A percentile compares a stretch with the other conserved stretches of the same genome.
These are phyloP conservation scores for Cololabis saira DNA, from an alignment of 2,113 vertebrate species.

Conservation along the genomic window DNA sequence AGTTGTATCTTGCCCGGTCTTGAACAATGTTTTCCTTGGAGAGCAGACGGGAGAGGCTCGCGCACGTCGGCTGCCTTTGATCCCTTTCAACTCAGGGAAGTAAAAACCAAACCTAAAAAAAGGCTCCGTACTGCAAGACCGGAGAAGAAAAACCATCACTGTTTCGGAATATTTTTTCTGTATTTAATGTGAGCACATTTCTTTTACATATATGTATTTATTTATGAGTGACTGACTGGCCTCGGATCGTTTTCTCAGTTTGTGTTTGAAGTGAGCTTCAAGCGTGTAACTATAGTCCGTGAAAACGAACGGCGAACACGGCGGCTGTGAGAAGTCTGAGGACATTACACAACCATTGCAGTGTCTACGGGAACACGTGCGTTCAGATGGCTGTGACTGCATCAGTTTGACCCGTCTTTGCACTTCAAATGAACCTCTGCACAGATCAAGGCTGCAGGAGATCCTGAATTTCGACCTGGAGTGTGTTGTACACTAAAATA, in stretches of 20 bases:
- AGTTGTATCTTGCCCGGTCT: too few relatives aligned
- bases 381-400: too few relatives aligned
- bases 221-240: neutral
- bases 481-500: slow-evolving; percentile 18
- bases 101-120: neutral
- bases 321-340: neutral
- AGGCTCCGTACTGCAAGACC: slow-evolving; percentile 11
- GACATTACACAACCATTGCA: neutral
- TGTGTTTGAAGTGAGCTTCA: neutral
- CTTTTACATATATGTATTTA: neutral
- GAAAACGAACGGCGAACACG: neutral
- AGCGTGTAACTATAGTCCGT: neutral
- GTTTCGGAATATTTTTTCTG: neutral
- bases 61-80: too few relatives aligned
- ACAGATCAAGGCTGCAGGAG: neutral
- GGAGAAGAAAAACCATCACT: slow-evolving; percentile 12
- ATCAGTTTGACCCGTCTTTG: neutral
- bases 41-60: too few relatives aligned
- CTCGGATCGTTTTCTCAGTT: neutral
- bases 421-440: slow-evolving; percentile 35
- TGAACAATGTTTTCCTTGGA: too few relatives aligned
- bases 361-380: neutral
- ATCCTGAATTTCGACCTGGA: slow-evolving; percentile 16
- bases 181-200: neutral
- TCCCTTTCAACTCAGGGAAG: neutral